phyloP scores from a whole-genome alignment of 2,797 vertebrate genomes.

The Anas acuta region DNA sequence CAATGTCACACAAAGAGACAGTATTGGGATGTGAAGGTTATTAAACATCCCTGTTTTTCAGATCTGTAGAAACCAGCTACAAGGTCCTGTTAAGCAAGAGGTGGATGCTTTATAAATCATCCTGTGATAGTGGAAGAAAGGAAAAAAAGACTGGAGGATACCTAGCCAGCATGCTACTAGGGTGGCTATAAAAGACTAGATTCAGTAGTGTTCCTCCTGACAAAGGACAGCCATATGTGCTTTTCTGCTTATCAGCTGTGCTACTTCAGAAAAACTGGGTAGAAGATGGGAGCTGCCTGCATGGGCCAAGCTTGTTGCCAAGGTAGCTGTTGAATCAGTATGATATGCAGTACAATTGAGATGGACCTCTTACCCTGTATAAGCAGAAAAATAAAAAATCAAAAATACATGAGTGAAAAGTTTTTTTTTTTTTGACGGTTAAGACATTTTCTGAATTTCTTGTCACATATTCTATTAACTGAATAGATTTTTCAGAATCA shows the following conservation, averaged over 20 bases:
- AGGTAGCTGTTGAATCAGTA: background rate
- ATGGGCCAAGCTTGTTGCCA: background rate
- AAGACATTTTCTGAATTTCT: background rate
- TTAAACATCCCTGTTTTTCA: background rate
- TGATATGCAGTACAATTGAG: background rate
- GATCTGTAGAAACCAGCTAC: background rate
- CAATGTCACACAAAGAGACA: background rate
- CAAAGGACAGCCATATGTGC: background rate
- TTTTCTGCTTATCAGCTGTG: background rate
- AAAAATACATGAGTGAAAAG: background rate
- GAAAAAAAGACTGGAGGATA: background rate
- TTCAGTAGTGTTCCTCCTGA: background rate
- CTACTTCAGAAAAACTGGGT: background rate
- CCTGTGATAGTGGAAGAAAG: background rate
- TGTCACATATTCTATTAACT: background rate
- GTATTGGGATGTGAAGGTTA: background rate
- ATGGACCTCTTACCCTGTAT: background rate
- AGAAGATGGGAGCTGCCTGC: background rate
- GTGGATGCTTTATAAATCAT: background rate
- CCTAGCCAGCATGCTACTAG: background rate
- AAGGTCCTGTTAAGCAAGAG: background rate
- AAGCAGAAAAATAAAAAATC: background rate
- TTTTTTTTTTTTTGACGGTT: background rate
- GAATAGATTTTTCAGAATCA: background rate
- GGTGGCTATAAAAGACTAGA: background rate